These are phyloP conservation scores for Pseudococcus viburni DNA, from an alignment of 2,888 invertebrate species.

Conservation along the genomic window DNA sequence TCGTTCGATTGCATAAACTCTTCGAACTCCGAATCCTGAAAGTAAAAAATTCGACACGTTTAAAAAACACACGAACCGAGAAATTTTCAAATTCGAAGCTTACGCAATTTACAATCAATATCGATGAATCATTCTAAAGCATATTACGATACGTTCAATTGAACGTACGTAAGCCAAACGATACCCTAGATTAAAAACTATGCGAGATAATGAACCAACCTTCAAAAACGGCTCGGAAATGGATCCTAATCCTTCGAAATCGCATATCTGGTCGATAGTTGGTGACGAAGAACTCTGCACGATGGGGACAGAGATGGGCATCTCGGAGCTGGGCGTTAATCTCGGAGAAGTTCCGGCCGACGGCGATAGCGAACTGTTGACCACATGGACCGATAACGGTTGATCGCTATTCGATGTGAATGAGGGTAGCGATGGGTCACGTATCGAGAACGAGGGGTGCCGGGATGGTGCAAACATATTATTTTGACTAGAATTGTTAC, in stretches of 20 bases:
- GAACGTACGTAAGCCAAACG: too few species aligned
- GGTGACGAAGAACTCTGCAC: neutral
- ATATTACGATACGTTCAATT: neutral
- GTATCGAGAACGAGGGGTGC: neutral
- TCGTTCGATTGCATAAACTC: neutral
- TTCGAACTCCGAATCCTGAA: neutral
- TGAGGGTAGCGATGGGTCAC: neutral
- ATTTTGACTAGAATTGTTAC: neutral
- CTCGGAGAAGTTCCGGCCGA: neutral
- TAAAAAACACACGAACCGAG: neutral
- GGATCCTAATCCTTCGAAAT: neutral
- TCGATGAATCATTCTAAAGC: neutral
- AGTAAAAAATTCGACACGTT: neutral
- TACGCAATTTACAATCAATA: neutral
- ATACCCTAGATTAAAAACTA: too few species aligned
- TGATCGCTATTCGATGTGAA: neutral
- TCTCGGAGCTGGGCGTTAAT: too few species aligned
- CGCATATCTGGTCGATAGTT: neutral
- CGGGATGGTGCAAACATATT: too few species aligned
- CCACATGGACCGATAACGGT: neutral
- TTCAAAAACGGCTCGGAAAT: neutral
- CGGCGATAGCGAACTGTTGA: neutral
- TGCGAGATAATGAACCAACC: neutral
- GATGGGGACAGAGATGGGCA: neutral
- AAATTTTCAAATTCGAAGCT: neutral